A percentile compares a stretch with the other conserved stretches of the same genome.
Conservation (phyloP, 2,888 invertebrate genomes). For the Elysia crispata region DNA sequence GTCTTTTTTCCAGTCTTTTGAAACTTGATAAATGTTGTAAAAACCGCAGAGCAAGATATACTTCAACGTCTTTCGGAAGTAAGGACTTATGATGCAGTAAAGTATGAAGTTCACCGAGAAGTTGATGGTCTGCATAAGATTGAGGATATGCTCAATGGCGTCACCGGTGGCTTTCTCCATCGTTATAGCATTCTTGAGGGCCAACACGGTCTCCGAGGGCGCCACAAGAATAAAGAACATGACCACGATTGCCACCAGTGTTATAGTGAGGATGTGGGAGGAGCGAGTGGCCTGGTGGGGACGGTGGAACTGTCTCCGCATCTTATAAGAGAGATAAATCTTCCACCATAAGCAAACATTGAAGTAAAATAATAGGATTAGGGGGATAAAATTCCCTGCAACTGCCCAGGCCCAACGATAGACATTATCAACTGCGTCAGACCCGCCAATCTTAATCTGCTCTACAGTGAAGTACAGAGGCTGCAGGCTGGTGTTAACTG, state of each 20-base stretch:
- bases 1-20: slow-evolving; percentile 53
- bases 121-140: slow-evolving; percentile 86
- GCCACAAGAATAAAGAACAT: slow-evolving; percentile 75
- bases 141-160: slow-evolving; percentile 80
- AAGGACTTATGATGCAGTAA: slow-evolving; percentile 87
- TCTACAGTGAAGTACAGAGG: not conserved
- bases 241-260: slow-evolving; percentile 73
- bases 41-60: slow-evolving; percentile 64
- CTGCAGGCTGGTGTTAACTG: not conserved
- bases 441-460: slow-evolving; percentile 6
- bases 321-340: slow-evolving; percentile 69
- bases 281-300: slow-evolving; percentile 50
- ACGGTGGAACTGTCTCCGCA: slow-evolving; percentile 63
- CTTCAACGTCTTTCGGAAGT: slow-evolving; percentile 83
- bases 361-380: slow-evolving; percentile 70
- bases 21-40: slow-evolving; percentile 50
- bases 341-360: slow-evolving; percentile 71
- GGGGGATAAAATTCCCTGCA: slow-evolving; percentile 69
- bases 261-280: slow-evolving; percentile 71
- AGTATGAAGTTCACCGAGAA: slow-evolving; percentile 89
- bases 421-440: slow-evolving; percentile 54
- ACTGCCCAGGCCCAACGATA: slow-evolving; percentile 71
- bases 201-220: slow-evolving; percentile 72
- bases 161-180: slow-evolving; percentile 65
- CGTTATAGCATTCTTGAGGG: slow-evolving; percentile 61